Evolutionary conservation across 2,888 invertebrate genomes (phyloP).

Genomic region (Sisyra terminalis): DNA sequence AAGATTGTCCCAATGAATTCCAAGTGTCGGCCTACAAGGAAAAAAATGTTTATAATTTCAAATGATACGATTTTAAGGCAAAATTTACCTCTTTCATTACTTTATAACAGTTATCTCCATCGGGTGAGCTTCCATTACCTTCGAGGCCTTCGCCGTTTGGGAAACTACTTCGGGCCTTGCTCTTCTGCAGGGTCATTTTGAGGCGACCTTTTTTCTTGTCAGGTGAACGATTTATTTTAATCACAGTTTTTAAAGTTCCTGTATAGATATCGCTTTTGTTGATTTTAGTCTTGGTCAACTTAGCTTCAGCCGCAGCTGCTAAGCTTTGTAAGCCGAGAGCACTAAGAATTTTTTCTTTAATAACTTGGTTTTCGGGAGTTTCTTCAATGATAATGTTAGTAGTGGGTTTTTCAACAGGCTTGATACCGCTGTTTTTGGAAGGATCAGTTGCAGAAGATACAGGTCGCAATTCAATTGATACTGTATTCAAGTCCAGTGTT

Average conservation of each 20-base stretch:
- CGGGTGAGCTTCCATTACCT: slow-evolving; percentile 16
- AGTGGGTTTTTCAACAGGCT: slow-evolving; percentile 16
- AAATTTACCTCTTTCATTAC: slow-evolving; percentile 47
- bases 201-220: slow-evolving; percentile 48
- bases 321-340: slow-evolving; percentile 59
- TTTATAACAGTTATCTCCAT: slow-evolving; percentile 36
- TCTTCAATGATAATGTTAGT: slow-evolving; percentile 18
- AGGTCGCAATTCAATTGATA: slow-evolving; percentile 15
- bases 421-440: slow-evolving; percentile 12
- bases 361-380: slow-evolving; percentile 17
- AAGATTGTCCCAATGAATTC: slow-evolving; percentile 24
- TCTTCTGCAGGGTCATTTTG: slow-evolving; percentile 66
- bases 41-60: slow-evolving; percentile 8
- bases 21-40: slow-evolving; percentile 14
- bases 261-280: slow-evolving; percentile 33
- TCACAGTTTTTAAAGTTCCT: slow-evolving; percentile 70
- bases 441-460: slow-evolving; percentile 20
- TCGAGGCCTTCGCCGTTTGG: slow-evolving; percentile 28
- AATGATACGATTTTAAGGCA: slow-evolving; percentile 9
- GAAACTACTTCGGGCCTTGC: slow-evolving; percentile 34
- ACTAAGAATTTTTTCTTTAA: slow-evolving; percentile 56
- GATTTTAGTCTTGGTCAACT: slow-evolving; percentile 15
- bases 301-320: slow-evolving; percentile 54
- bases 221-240: slow-evolving; percentile 47
- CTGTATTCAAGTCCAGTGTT: slow-evolving; percentile 7